Conservation (phyloP, 2,797 vertebrate genomes). For the Enteromius viviparus region DNA sequence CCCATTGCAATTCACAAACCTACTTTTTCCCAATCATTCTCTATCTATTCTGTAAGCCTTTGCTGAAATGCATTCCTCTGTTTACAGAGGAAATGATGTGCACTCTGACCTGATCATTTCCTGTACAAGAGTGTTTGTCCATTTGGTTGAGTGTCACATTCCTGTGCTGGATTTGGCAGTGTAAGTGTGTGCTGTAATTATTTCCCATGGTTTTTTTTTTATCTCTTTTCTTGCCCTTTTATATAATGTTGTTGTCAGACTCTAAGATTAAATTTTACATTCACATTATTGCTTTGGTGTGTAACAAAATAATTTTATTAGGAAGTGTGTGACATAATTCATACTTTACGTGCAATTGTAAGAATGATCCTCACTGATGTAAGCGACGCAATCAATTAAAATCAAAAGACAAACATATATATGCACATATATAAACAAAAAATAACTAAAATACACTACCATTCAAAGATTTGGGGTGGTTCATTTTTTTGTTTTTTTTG, state of each 20-base stretch:
- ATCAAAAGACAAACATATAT: too few relatives aligned
- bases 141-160: constrained; percentile 58
- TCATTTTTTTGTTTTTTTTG: too few relatives aligned
- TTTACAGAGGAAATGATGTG: constrained; percentile 57
- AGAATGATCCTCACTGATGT: neutral
- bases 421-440: too few relatives aligned
- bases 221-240: constrained; percentile 40
- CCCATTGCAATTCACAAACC: neutral
- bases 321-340: neutral
- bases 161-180: constrained; percentile 39
- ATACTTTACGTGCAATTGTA: neutral
- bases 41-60: neutral
- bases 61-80: constrained; percentile 28
- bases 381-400: neutral
- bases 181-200: constrained; percentile 21
- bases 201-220: constrained; percentile 14
- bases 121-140: constrained; percentile 50
- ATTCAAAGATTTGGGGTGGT: neutral
- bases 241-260: neutral
- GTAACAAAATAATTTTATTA: neutral
- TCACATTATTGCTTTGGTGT: neutral
- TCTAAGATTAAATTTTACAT: neutral
- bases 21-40: neutral
- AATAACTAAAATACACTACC: neutral
- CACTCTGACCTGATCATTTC: constrained; percentile 51